These are phyloP conservation scores for Phymanthus crucifer DNA, from an alignment of 92 coral and sea anemone genomes.

Conservation along the genomic window DNA sequence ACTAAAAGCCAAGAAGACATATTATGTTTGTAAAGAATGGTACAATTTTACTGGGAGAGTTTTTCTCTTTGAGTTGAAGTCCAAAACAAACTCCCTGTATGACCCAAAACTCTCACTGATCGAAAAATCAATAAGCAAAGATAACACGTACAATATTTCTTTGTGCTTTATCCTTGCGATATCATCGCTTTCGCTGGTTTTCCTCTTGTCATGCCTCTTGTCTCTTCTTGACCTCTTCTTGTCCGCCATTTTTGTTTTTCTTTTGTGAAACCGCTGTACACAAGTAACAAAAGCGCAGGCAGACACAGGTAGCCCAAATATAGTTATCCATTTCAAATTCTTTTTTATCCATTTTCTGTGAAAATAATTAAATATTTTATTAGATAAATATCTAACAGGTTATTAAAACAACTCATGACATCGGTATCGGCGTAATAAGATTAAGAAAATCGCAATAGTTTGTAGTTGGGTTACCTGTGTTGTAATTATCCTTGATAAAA, in stretches of 20 bases:
- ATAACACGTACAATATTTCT: slow-evolving; percentile 83
- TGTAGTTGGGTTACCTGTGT: slow-evolving; percentile 1
- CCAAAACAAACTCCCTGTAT: too few species aligned
- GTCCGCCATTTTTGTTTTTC: slow-evolving; percentile 90
- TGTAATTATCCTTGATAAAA: not conserved
- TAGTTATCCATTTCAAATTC: not conserved
- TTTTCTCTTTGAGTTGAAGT: too few species aligned
- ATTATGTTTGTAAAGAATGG: too few species aligned
- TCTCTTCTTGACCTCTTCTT: slow-evolving; percentile 26
- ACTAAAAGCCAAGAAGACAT: slow-evolving; percentile 37
- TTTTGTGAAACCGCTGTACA: slow-evolving; percentile 51
- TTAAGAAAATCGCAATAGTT: not conserved
- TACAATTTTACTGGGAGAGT: not conserved
- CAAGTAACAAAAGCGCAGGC: not conserved
- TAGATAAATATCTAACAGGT: too few species aligned
- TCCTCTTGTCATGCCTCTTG: slow-evolving; percentile 42
- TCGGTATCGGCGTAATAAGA: too few species aligned
- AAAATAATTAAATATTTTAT: too few species aligned
- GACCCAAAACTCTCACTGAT: not conserved
- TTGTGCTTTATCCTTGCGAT: slow-evolving; percentile 81
- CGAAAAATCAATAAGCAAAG: not conserved
- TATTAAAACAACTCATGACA: too few species aligned
- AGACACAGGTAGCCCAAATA: not conserved
- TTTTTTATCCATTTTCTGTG: too few species aligned
- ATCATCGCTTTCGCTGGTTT: slow-evolving; percentile 74